These are phyloP conservation scores for Bagarius yarrelli DNA, from an alignment of 2,113 vertebrate genomes.

Conservation along the genomic window DNA sequence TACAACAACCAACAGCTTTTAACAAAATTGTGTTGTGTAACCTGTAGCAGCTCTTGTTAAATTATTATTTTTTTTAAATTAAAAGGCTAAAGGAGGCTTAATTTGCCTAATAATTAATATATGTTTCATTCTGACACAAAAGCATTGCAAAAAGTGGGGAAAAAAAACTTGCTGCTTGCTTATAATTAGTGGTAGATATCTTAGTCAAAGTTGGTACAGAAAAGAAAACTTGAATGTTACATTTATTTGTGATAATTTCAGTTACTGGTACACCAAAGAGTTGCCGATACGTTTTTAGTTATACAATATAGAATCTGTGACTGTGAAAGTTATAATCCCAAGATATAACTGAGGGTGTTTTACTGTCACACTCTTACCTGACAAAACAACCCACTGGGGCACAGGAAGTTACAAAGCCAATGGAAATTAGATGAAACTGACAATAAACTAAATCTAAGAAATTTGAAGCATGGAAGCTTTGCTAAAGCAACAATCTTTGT, in stretches of 20 bases:
- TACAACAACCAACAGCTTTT: neutral
- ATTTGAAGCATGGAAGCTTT: neutral
- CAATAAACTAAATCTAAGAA: conserved; percentile 1
- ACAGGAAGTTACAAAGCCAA: neutral
- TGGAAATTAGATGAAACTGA: neutral
- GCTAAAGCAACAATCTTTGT: neutral
- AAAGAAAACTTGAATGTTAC: conserved; percentile 15
- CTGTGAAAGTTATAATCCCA: conserved; percentile 25
- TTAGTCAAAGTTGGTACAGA: conserved; percentile 8
- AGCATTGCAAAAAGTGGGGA: neutral
- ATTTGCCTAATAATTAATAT: neutral
- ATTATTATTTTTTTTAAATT: neutral
- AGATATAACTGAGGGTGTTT: neutral
- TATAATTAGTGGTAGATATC: neutral
- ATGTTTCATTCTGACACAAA: neutral
- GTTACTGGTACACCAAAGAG: conserved; percentile 52
- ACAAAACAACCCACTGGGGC: conserved; percentile 7
- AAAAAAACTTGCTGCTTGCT: neutral
- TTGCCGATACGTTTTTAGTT: conserved; percentile 30
- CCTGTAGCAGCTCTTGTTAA: neutral
- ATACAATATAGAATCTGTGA: conserved; percentile 27
- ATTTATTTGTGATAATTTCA: conserved; percentile 18
- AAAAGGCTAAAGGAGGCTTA: neutral
- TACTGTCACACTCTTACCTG: neutral
- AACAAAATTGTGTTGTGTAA: neutral